Conservation (phyloP, 2,888 invertebrate genomes). For the Athalia rosae region DNA sequence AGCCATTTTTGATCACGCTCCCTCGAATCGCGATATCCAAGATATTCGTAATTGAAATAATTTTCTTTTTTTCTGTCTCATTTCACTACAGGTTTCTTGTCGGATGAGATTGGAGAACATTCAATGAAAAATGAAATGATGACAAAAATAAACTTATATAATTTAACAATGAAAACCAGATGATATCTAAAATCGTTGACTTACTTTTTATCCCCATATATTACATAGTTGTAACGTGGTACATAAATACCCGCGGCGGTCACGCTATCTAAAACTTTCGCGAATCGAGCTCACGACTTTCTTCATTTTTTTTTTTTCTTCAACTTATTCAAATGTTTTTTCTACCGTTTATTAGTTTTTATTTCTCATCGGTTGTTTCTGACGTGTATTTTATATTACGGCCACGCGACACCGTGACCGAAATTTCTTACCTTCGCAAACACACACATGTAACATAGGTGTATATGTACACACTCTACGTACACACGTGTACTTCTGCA, state of each 20-base stretch:
- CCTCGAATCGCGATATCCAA: no score
- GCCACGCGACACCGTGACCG: constrained; percentile 33
- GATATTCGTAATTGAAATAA: no score
- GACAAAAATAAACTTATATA: not conserved
- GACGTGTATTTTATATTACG: no score
- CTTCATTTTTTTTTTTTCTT: not conserved
- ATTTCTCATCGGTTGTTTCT: no score
- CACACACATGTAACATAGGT: not conserved
- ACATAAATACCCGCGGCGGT: not conserved
- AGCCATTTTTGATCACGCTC: no score
- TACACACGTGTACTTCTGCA: no score
- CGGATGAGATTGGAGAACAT: not conserved
- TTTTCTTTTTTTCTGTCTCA: no score
- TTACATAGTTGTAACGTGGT: no score
- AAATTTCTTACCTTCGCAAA: constrained; percentile 24
- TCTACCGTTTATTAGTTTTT: not conserved
- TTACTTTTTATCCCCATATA: not conserved
- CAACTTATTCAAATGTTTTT: not conserved
- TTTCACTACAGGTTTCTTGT: no score
- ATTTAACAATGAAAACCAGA: not conserved
- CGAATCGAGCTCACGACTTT: not conserved
- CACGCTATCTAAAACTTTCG: constrained; percentile 15
- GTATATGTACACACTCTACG: not conserved
- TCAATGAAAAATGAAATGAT: not conserved
- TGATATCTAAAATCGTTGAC: constrained; percentile 6